Evolutionary conservation across 1,140 invertebrate species (phyloP).

Genomic region (Fopius arisanus): DNA sequence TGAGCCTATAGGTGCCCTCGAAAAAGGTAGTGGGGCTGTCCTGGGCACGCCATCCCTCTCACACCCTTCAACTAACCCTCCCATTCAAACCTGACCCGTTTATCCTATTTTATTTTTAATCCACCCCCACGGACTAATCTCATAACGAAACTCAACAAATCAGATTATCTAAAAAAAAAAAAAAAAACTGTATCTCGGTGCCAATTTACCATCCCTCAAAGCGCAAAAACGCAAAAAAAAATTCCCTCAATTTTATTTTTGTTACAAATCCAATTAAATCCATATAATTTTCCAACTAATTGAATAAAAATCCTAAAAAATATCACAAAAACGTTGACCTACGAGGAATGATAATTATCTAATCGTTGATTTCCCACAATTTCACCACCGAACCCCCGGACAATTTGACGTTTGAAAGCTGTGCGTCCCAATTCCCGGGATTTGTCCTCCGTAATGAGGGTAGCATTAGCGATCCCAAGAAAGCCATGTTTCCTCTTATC

Average conservation of each 20-base stretch:
- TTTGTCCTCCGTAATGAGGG: background rate
- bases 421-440: background rate
- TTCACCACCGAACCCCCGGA: background rate
- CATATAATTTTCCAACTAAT: no score
- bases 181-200: no score
- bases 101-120: background rate
- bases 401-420: background rate
- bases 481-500: background rate
- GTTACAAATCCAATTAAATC: no score
- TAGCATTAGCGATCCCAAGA: background rate
- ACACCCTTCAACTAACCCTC: constrained; percentile 12
- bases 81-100: constrained; percentile 23
- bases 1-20: constrained; percentile 12
- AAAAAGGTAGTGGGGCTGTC: constrained; percentile 31
- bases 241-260: no score
- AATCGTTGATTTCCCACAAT: no score
- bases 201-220: no score
- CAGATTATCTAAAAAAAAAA: background rate
- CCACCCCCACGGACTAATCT: background rate
- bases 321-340: no score
- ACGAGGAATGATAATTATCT: no score
- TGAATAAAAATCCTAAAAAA: no score
- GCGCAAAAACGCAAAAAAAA: no score
- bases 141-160: background rate
- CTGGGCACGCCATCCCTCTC: constrained; percentile 28